A percentile compares a stretch with the other conserved stretches of the same genome.
Conservation (phyloP, 2,113 vertebrate genomes). For the Callorhinus ursinus region DNA sequence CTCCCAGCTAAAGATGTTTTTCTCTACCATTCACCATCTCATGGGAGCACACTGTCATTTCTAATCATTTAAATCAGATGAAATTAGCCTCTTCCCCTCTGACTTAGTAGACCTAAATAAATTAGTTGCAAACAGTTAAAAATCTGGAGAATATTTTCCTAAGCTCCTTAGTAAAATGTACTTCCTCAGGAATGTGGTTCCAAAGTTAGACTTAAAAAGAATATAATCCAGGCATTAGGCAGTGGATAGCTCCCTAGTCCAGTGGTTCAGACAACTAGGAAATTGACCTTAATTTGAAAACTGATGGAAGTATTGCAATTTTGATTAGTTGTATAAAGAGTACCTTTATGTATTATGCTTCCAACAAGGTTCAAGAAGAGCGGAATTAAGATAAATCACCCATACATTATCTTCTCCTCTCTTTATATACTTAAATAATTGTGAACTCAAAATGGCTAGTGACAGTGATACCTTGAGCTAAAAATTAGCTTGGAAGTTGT, state of each 20-base stretch:
- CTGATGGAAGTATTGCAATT: background rate
- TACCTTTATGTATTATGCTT: background rate
- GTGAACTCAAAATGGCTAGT: background rate
- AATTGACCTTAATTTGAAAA: background rate
- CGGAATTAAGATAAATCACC: background rate
- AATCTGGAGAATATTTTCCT: background rate
- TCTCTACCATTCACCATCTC: background rate
- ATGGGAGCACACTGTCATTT: background rate
- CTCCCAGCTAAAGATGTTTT: background rate
- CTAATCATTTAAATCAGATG: background rate
- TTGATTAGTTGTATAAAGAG: background rate
- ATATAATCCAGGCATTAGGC: background rate
- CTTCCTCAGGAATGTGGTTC: background rate
- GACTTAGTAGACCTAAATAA: background rate
- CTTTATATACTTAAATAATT: background rate
- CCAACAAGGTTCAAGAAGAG: background rate
- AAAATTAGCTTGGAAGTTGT: background rate
- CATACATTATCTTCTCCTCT: background rate
- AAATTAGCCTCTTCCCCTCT: background rate
- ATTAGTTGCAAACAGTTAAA: background rate
- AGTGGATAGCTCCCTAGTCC: background rate
- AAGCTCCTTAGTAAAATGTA: background rate
- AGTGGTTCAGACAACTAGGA: background rate
- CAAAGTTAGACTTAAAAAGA: background rate
- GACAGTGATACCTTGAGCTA: background rate